Evolutionary conservation across 23 tunicate species (phyloP).

Genomic region (Clavelina lepadiformis): DNA sequence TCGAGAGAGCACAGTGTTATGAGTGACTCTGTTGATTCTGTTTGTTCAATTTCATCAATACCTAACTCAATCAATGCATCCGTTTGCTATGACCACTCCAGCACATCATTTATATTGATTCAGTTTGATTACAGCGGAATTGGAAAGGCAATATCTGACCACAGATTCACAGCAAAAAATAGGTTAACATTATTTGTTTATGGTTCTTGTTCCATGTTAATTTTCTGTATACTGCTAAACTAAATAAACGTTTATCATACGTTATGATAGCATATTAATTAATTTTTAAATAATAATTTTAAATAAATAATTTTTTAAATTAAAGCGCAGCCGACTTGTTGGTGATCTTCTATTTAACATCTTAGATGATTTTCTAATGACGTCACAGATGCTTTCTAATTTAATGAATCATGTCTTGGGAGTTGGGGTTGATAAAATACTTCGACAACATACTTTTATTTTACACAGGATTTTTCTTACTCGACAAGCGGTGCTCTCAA

Average conservation of each 20-base stretch:
- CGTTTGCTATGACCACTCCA: slow-evolving; percentile 14
- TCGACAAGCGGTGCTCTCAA: slow-evolving; percentile 17
- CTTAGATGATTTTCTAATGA: no score
- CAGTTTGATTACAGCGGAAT: slow-evolving; percentile 1
- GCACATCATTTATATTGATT: slow-evolving; percentile 2
- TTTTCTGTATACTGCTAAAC: no score
- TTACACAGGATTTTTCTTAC: slow-evolving; percentile 34
- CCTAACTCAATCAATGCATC: not conserved
- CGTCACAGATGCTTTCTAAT: no score
- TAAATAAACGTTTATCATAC: no score
- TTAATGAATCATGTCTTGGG: no score
- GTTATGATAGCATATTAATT: no score
- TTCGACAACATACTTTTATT: not conserved
- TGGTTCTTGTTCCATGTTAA: not conserved
- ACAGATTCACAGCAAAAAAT: slow-evolving; percentile 14
- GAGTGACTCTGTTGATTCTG: slow-evolving; percentile 14
- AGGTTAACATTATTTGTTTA: not conserved
- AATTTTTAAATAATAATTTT: no score
- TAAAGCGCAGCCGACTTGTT: no score
- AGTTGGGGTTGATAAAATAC: not conserved
- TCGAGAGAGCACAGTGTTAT: not conserved
- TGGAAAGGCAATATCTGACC: not conserved
- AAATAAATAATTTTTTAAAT: no score
- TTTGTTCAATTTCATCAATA: slow-evolving; percentile 2
- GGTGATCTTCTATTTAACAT: no score